These are phyloP conservation scores for Oxycera nigricornis DNA, from an alignment of 2,888 invertebrate species.

Conservation along the genomic window DNA sequence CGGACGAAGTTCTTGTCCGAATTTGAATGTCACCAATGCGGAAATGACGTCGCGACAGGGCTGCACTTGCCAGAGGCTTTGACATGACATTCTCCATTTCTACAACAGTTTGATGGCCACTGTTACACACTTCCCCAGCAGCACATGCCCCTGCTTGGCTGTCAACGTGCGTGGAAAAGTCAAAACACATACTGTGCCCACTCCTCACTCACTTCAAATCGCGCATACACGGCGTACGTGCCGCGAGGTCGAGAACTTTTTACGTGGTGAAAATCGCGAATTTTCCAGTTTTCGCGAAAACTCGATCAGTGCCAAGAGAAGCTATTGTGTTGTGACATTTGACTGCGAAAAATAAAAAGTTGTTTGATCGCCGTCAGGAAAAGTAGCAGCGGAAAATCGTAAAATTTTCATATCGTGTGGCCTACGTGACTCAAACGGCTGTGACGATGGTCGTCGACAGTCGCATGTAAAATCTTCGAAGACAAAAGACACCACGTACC, in stretches of 20 bases:
- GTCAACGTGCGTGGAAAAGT: slow-evolving; percentile 11
- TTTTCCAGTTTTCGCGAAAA: not conserved
- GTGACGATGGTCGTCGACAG: slow-evolving; percentile 18
- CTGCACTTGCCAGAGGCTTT: not conserved
- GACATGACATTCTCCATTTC: not conserved
- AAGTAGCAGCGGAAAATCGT: not conserved
- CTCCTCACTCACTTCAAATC: no score
- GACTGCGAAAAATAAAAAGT: not conserved
- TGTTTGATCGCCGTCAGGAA: not conserved
- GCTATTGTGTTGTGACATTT: not conserved
- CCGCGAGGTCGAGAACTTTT: not conserved
- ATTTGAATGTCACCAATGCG: not conserved
- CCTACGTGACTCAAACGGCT: slow-evolving; percentile 27
- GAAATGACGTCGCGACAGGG: not conserved
- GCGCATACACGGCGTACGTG: not conserved
- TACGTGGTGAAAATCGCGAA: not conserved
- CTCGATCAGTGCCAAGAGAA: not conserved
- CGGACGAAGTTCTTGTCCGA: not conserved
- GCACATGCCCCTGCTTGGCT: not conserved
- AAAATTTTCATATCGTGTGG: not conserved
- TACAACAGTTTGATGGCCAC: not conserved
- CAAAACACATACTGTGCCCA: slow-evolving; percentile 24
- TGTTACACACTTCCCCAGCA: not conserved
- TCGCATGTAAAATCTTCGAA: not conserved
- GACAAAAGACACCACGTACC: not conserved